Evolutionary conservation across 2,888 invertebrate genomes (phyloP).

Genomic region (Marasmarcha lunaedactyla): DNA sequence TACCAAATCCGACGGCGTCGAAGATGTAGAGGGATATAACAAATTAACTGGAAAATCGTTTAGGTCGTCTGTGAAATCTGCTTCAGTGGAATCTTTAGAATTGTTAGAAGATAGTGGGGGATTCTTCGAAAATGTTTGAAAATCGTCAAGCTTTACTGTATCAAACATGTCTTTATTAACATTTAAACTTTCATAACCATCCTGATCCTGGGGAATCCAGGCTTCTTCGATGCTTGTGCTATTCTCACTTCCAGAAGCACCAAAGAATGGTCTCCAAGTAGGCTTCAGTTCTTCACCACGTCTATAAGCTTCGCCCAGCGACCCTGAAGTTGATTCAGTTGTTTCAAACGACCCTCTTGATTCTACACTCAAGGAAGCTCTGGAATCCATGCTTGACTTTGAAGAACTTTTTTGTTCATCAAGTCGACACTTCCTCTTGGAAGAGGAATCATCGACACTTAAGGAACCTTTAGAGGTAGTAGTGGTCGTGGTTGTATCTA

Average conservation of each 20-base stretch:
- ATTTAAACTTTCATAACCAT: conserved; percentile 69
- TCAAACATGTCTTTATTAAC: conserved; percentile 60
- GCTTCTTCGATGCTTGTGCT: conserved; percentile 89
- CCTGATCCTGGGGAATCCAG: conserved; percentile 82
- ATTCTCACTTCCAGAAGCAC: conserved; percentile 82
- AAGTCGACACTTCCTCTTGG: conserved; percentile 38
- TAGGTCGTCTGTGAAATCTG: conserved; percentile 80
- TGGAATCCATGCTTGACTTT: conserved; percentile 74
- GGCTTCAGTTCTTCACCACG: conserved; percentile 80
- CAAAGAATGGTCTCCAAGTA: conserved; percentile 85
- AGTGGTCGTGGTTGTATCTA: conserved; percentile 62
- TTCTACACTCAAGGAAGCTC: conserved; percentile 75
- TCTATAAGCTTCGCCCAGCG: conserved; percentile 77
- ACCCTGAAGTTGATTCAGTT: conserved; percentile 81
- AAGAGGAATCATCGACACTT: conserved; percentile 63
- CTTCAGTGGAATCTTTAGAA: conserved; percentile 69
- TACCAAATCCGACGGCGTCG: conserved; percentile 75
- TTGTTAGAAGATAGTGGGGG: conserved; percentile 58
- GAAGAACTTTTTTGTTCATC: conserved; percentile 69
- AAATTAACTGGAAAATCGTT: conserved; percentile 82
- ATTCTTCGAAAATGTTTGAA: conserved; percentile 60
- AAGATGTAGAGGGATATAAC: conserved; percentile 76
- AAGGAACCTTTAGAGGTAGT: conserved; percentile 63
- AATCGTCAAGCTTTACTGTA: conserved; percentile 57
- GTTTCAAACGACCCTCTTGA: conserved; percentile 79